Evolutionary conservation across 2,113 vertebrate species (phyloP), one percentile per base, ranked within the genome.

Genomic region (Sapayoa aenigma): DNA sequence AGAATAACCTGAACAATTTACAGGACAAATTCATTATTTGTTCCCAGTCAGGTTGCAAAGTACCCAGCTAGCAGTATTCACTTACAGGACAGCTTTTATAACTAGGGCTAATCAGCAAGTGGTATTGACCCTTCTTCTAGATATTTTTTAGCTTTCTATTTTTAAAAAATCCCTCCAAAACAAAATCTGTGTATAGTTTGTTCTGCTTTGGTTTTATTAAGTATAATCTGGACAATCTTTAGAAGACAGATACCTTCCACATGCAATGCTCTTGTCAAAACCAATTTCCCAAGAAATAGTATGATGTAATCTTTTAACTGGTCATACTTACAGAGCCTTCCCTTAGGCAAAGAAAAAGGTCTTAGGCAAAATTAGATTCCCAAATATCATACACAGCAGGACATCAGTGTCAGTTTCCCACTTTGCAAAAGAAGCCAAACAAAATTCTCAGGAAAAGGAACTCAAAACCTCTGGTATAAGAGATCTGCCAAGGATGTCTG

Each of bases 391-490:
- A 56, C 5, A 0, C 19, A 81, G 12, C 67, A 68, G 21, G 42
- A 90, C 35, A 67, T 44, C 37, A 79, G 31, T 53, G 67, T 55
- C 53, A 4, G 1, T 79, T 92, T 89, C 58, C 58, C 41, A 73
- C 39, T 91, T 72, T 11, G 3, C 31, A 83, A 68, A 93, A 82
- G 15, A 62, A 73, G 14, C 31, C 50, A 69, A 94, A 87, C 9
- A 87, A 58, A 79, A 81, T 96, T 82, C 46, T 69, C 49, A 93
- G 84, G 53, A 78, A 88, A 84, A 81, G 27, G 76, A 93, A 53
- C 14, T 82, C 39, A 53, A 49, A 85, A 44, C 31, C 33, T 87
- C 49, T 50, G 33, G 13, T 79, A 62, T 47, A 87, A 66, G 4
- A 83, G 41, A 84, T 62, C 46, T 95, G 77, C 74, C 58, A 83